A percentile compares a stretch with the other conserved stretches of the same genome.
Conservation (phyloP, 2,113 vertebrate genomes). For the Gambusia holbrooki region DNA sequence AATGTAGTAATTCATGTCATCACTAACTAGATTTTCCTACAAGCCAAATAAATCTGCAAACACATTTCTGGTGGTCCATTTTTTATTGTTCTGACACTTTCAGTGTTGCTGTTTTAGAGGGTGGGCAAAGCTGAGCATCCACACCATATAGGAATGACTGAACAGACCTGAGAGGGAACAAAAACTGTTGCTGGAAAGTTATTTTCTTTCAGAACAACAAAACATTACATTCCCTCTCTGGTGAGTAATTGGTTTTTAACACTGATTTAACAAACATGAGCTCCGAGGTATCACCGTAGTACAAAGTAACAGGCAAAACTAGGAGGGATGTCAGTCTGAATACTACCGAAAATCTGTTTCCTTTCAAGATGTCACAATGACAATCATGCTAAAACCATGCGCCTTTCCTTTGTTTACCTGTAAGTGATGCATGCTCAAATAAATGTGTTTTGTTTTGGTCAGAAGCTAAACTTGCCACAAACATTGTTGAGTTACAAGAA, state of each 20-base stretch:
- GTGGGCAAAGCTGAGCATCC: constrained; percentile 58
- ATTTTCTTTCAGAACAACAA: constrained; percentile 54
- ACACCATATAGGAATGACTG: constrained; percentile 61
- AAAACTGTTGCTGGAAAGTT: constrained; percentile 60
- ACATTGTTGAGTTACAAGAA: not conserved
- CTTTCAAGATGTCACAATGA: constrained; percentile 22
- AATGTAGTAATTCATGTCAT: not conserved
- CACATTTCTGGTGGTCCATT: constrained; percentile 70
- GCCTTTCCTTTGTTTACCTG: not conserved
- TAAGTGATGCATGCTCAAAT: not conserved
- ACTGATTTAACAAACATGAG: constrained; percentile 62
- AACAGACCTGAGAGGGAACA: constrained; percentile 74
- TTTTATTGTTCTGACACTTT: constrained; percentile 71
- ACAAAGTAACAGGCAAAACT: constrained; percentile 49
- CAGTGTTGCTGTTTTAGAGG: constrained; percentile 65
- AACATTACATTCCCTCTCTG: constrained; percentile 57
- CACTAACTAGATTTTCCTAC: constrained; percentile 16
- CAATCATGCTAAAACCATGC: not conserved
- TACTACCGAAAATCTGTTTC: constrained; percentile 1
- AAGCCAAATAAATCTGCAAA: constrained; percentile 45
- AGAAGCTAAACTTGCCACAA: not conserved
- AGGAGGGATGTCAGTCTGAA: constrained; percentile 34
- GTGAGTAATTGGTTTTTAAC: constrained; percentile 75
- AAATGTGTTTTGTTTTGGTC: not conserved
- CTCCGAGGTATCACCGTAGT: constrained; percentile 41